Evolutionary conservation across 64 coral and sea anemone genomes (phyloP).

Genomic region (Acropora yongei): DNA sequence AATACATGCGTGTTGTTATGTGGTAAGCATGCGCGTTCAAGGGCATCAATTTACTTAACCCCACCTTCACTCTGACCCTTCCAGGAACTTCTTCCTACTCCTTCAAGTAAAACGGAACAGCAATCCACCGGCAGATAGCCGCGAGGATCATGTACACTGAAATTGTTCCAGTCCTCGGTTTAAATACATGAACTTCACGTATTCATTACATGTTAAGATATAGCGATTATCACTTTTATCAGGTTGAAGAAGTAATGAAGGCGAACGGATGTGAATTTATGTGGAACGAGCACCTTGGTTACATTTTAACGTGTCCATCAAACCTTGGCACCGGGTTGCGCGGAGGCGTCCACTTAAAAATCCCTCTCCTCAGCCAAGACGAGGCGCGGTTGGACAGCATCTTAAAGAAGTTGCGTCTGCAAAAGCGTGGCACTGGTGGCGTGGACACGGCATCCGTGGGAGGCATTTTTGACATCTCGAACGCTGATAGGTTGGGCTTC

Average conservation of each 20-base stretch:
- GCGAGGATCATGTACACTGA: too few species aligned
- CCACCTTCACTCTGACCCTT: too few species aligned
- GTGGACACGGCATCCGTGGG: slow-evolving; percentile 94
- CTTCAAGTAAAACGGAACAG: too few species aligned
- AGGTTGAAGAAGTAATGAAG: slow-evolving; percentile 84
- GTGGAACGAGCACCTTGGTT: slow-evolving; percentile 95
- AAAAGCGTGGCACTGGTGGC: slow-evolving; percentile 91
- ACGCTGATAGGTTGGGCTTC: slow-evolving; percentile 82
- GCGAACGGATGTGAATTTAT: slow-evolving; percentile 71
- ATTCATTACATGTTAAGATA: too few species aligned
- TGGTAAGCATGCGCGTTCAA: too few species aligned
- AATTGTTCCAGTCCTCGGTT: too few species aligned
- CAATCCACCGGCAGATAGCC: too few species aligned
- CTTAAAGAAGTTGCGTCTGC: slow-evolving; percentile 73
- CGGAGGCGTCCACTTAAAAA: slow-evolving; percentile 85
- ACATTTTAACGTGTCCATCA: slow-evolving; percentile 84
- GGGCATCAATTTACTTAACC: too few species aligned
- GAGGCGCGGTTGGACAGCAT: slow-evolving; percentile 70
- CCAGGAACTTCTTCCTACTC: too few species aligned
- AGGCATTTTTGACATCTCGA: slow-evolving; percentile 88
- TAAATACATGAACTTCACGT: too few species aligned
- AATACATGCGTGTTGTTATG: too few species aligned
- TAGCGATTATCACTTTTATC: not conserved
- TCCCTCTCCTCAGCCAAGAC: slow-evolving; percentile 74
- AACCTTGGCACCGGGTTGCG: slow-evolving; percentile 92